phyloP scores from a whole-genome alignment of 1,140 invertebrate genomes.

The Drosophila navojoa region DNA sequence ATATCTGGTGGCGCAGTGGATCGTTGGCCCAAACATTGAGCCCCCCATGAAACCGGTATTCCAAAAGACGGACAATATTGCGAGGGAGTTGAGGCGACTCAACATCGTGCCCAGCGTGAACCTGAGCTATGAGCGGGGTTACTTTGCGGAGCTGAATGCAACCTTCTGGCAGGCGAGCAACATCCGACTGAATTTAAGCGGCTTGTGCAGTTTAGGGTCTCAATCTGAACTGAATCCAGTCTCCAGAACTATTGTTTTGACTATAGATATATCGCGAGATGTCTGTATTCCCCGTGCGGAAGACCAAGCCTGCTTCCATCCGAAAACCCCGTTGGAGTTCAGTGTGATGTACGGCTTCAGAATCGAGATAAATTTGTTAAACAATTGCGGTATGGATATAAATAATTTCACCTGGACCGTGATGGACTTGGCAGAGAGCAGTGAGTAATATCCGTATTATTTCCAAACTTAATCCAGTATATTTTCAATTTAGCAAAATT shows the following conservation, averaged over 20 bases:
- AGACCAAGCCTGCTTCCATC: too few species aligned
- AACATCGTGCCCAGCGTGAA: constrained; percentile 1
- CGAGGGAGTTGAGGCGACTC: neutral
- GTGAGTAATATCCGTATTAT: neutral
- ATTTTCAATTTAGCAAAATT: neutral
- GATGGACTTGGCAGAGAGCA: neutral
- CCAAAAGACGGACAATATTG: neutral
- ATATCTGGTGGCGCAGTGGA: constrained; percentile 33
- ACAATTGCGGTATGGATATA: neutral
- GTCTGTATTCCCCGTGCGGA: too few species aligned
- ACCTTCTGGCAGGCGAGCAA: constrained; percentile 36
- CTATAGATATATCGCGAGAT: too few species aligned
- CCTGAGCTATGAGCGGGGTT: constrained; percentile 34
- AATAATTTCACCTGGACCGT: neutral
- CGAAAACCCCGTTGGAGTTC: too few species aligned
- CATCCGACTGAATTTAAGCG: neutral
- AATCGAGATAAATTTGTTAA: neutral
- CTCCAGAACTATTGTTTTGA: too few species aligned
- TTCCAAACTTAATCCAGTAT: neutral
- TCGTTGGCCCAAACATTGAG: neutral
- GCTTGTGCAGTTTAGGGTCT: neutral
- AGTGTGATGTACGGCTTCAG: too few species aligned
- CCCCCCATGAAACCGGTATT: constrained; percentile 17
- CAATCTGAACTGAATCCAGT: too few species aligned
- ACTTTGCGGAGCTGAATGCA: constrained; percentile 18